A percentile compares a stretch with the other conserved stretches of the same genome.
Evolutionary conservation across 2,888 invertebrate genomes (phyloP).

Genomic region (Microdon myrmicae): DNA sequence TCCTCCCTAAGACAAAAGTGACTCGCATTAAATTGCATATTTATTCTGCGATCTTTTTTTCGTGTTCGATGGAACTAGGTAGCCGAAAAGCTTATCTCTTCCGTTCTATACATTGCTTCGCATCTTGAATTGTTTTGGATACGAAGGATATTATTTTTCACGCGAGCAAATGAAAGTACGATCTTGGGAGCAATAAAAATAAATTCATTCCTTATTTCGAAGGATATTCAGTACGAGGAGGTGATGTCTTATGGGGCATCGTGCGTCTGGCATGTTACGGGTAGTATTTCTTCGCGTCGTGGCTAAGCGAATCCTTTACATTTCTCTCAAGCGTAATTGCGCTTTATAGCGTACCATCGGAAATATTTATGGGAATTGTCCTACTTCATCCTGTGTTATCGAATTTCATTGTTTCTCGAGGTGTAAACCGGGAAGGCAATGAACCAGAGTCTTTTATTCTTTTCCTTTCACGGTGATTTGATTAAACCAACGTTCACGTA

Average conservation of each 20-base stretch:
- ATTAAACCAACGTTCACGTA: too few species aligned
- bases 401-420: constrained; percentile 41
- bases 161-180: constrained; percentile 49
- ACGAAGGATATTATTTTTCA: constrained; percentile 37
- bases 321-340: constrained; percentile 49
- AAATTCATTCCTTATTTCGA: constrained; percentile 49
- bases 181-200: constrained; percentile 49
- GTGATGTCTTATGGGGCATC: not conserved
- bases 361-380: constrained; percentile 47
- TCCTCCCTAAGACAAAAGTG: constrained; percentile 21
- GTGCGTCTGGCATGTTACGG: constrained; percentile 18
- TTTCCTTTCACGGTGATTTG: too few species aligned
- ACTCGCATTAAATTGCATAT: constrained; percentile 48
- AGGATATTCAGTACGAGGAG: not conserved
- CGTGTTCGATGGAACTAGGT: constrained; percentile 1
- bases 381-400: constrained; percentile 32
- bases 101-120: constrained; percentile 19
- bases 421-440: constrained; percentile 30
- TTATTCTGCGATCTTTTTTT: constrained; percentile 32
- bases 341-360: constrained; percentile 48
- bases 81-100: constrained; percentile 39
- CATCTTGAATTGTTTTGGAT: constrained; percentile 25
- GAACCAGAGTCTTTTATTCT: too few species aligned
- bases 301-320: constrained; percentile 40
- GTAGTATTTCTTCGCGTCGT: constrained; percentile 15